phyloP scores from a whole-genome alignment of 2,113 vertebrate genomes.

The Hirundichthys speculiger region DNA sequence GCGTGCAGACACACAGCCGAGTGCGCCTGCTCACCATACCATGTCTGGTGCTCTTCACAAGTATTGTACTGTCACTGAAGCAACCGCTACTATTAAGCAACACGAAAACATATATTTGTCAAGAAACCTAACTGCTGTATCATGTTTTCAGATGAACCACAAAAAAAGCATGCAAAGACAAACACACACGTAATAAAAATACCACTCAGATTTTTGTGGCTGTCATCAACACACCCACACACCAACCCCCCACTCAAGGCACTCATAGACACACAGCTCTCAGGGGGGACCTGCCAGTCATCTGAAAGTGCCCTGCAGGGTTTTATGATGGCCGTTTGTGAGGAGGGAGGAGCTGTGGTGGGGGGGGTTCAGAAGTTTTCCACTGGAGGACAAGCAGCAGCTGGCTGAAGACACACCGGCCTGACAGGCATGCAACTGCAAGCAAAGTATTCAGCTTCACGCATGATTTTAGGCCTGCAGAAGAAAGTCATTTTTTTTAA shows the following conservation, averaged over 20 bases:
- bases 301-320: conserved; percentile 40
- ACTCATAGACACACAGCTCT: conserved; percentile 29
- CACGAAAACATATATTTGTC: neutral
- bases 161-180: conserved; percentile 5
- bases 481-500: no score
- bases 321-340: conserved; percentile 32
- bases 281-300: conserved; percentile 70
- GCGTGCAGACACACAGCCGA: neutral
- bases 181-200: conserved; percentile 1
- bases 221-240: conserved; percentile 28
- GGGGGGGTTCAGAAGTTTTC: neutral
- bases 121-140: conserved; percentile 37
- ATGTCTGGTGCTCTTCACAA: conserved; percentile 42
- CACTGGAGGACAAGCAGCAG: conserved; percentile 42
- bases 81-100: conserved; percentile 15
- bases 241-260: conserved; percentile 25
- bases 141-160: conserved; percentile 18
- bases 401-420: neutral
- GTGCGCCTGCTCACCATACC: conserved; percentile 49
- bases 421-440: conserved; percentile 2
- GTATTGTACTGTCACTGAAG: conserved; percentile 32
- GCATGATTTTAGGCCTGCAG: neutral
- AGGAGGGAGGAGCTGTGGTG: neutral
- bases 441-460: neutral
- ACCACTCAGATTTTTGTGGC: conserved; percentile 9